Evolutionary conservation across 2,888 invertebrate genomes (phyloP), one percentile per base, ranked within the genome.

Genomic region (Cryptus armator): DNA sequence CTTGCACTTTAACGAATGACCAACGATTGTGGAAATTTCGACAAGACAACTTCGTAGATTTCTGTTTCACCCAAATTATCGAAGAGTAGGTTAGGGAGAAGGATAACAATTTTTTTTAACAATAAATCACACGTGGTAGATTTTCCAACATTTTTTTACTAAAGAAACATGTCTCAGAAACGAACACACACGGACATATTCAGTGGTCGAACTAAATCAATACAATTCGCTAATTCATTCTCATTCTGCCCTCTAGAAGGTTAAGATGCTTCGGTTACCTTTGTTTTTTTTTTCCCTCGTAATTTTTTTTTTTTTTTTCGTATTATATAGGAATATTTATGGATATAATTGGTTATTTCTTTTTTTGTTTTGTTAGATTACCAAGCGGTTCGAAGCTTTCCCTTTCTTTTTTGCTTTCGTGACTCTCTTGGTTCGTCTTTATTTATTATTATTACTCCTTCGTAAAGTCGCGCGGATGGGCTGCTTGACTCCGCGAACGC

Each of bases 181-280:
- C 94, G 94, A 95, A 95, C 95, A 95, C 95, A 95, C 95, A 95
- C 94, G 94, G 94, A 95, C 94, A 94, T 94, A 94, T 85, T 94
- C 92, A 93, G 90, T 92, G 90, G 89, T 91, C 89, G 89, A 92
- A 92, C 90, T 92, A 91, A 92, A 91, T 86, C 86, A 92, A 92
- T 92, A 92, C 89, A 59, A 59, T 91, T 90, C 88, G 90, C 90
- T 92, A 92, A 91, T 91, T 91, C 81, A 81, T 81, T 84, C 84
- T 81, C 77, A 72, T 62, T 81, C 76, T 74, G 77, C 70, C 89
- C 90, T 92, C 92, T 92, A 92, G 88, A 92, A 91, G 92, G 90
- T 92, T 92, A 92, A 89, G 91, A 90, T 92, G 91, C 89, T 90
- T 90, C 79, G 88, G 90, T 88, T 88, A 89, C 84, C 88, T 81